These are phyloP conservation scores for Genyomyrus donnyi DNA, from an alignment of 2,113 vertebrate genomes.

Conservation along the genomic window DNA sequence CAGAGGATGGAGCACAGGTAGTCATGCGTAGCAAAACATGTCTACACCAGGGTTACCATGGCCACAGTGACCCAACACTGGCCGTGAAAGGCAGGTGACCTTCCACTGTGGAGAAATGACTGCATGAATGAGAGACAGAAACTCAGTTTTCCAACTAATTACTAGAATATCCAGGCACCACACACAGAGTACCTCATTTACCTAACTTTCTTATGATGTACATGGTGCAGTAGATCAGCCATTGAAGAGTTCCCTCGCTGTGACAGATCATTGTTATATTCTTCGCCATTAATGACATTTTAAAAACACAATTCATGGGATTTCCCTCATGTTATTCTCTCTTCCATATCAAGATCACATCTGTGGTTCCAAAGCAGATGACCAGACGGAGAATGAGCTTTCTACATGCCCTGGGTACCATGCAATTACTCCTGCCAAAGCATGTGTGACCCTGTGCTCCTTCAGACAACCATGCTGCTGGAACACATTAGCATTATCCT, in stretches of 20 bases:
- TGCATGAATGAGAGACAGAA: neutral
- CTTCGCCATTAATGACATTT: neutral
- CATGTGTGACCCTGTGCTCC: neutral
- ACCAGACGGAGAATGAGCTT: neutral
- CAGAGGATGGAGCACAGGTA: neutral
- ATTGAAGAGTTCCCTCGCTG: neutral
- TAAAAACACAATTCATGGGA: neutral
- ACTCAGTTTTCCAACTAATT: neutral
- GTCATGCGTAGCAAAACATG: neutral
- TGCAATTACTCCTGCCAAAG: neutral
- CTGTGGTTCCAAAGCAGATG: neutral
- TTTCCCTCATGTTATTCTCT: neutral
- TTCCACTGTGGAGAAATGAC: neutral
- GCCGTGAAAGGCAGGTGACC: neutral
- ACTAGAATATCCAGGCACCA: conserved; percentile 1
- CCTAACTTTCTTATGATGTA: conserved; percentile 28
- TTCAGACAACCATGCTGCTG: neutral
- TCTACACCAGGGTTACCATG: neutral
- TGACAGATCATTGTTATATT: neutral
- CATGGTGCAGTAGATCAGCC: conserved; percentile 23
- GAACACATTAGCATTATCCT: neutral
- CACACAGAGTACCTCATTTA: conserved; percentile 29
- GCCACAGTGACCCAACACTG: neutral
- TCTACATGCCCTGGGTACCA: neutral
- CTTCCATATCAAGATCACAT: neutral